Percentiles rank a stretch among this genome's conserved stretches.
phyloP scores from a whole-genome alignment of 2,888 invertebrate genomes.

The Apoderus coryli region DNA sequence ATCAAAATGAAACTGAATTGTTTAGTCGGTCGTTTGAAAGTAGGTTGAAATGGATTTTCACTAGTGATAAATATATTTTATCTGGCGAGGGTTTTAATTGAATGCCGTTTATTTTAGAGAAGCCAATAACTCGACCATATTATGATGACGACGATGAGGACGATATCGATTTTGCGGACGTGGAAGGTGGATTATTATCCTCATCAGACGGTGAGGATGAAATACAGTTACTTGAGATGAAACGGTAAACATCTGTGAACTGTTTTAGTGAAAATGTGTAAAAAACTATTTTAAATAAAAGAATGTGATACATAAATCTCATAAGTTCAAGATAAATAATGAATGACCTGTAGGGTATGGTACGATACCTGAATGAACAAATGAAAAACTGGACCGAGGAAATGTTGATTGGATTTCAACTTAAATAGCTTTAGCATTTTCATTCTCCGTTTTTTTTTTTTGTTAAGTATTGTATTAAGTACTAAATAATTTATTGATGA shows the following conservation, averaged over 20 bases:
- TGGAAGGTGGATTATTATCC: constrained; percentile 11
- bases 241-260: constrained; percentile 6
- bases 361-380: too few relatives aligned
- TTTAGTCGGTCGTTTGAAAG: constrained; percentile 22
- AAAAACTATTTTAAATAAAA: too few relatives aligned
- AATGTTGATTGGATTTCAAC: too few relatives aligned
- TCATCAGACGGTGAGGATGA: constrained; percentile 18
- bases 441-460: too few relatives aligned
- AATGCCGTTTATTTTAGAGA: constrained; percentile 21
- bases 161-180: constrained; percentile 18
- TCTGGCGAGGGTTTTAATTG: constrained; percentile 5
- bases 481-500: too few relatives aligned
- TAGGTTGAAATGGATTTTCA: constrained; percentile 13
- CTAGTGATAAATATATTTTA: constrained; percentile 6
- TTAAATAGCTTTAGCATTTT: too few relatives aligned
- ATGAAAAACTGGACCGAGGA: too few relatives aligned
- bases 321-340: too few relatives aligned
- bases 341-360: too few relatives aligned
- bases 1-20: constrained; percentile 22
- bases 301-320: too few relatives aligned
- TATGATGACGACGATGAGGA: constrained; percentile 54
- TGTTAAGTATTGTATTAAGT: too few relatives aligned
- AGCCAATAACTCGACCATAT: constrained; percentile 41
- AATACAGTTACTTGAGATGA: constrained; percentile 13
- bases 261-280: too few relatives aligned